Evolutionary conservation across 2,797 vertebrate genomes (phyloP).

Genomic region (Nasua narica): DNA sequence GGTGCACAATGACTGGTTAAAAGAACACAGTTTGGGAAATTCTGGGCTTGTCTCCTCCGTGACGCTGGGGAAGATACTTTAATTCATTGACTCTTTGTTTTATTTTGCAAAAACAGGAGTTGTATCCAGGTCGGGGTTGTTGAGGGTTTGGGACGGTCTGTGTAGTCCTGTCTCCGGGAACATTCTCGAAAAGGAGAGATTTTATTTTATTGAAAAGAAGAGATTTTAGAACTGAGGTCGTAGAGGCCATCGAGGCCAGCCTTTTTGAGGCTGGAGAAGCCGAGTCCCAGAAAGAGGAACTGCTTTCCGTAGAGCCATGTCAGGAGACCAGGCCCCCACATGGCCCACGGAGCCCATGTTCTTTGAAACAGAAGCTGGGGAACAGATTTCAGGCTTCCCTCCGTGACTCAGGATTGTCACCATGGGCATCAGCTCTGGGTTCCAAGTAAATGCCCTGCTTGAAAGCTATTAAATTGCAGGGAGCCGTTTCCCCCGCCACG

Average conservation of each 20-base stretch:
- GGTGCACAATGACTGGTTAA: not conserved
- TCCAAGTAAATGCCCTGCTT: not conserved
- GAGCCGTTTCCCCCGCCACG: rapidly evolving
- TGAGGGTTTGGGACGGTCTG: not conserved
- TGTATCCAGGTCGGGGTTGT: too few species aligned
- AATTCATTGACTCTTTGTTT: not conserved
- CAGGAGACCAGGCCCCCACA: not conserved
- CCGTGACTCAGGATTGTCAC: not conserved
- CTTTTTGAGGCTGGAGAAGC: not conserved
- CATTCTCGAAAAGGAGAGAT: not conserved
- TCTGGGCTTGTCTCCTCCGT: not conserved
- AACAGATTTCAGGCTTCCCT: not conserved
- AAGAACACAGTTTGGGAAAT: not conserved
- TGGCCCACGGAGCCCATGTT: not conserved
- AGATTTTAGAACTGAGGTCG: not conserved
- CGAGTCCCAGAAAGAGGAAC: not conserved
- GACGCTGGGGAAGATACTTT: not conserved
- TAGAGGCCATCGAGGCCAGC: not conserved
- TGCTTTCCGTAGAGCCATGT: not conserved
- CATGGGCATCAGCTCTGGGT: not conserved
- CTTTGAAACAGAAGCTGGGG: not conserved
- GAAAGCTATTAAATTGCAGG: not conserved
- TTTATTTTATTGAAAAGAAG: not conserved
- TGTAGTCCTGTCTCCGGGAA: not conserved
- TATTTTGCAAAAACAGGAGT: not conserved